Conservation (phyloP, 2,888 invertebrate genomes). For the Drosophila hamatofila region DNA sequence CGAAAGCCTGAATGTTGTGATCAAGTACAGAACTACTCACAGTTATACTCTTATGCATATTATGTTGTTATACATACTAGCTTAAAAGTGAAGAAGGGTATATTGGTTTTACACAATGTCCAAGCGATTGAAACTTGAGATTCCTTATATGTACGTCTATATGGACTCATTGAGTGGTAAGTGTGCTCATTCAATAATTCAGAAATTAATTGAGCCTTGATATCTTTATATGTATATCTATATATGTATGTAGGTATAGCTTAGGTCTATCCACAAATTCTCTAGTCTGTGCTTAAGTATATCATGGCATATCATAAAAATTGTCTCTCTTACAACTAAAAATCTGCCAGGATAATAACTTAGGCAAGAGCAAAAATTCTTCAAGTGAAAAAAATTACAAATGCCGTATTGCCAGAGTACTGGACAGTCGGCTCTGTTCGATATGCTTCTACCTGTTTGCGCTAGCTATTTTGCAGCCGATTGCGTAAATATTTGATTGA, state of each 20-base stretch:
- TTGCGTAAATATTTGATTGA: conserved; percentile 33
- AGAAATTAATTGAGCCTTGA: not conserved
- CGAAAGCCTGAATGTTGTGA: no score
- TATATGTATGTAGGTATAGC: not conserved
- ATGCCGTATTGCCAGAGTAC: not conserved
- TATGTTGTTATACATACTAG: no score
- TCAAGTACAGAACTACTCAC: not conserved
- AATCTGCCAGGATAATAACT: not conserved
- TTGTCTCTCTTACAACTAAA: not conserved
- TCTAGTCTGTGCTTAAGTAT: not conserved
- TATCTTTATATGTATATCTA: no score
- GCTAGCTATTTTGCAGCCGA: conserved; percentile 6
- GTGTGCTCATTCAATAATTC: not conserved
- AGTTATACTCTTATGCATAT: not conserved
- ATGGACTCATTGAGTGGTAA: not conserved
- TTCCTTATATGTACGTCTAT: not conserved
- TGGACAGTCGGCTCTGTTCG: not conserved
- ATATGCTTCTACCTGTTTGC: not conserved
- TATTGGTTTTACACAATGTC: not conserved
- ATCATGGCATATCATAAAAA: not conserved
- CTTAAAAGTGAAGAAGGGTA: not conserved
- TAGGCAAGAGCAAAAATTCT: not conserved
- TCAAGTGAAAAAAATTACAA: not conserved
- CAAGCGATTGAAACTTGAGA: not conserved
- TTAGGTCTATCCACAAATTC: not conserved